A percentile compares a stretch with the other conserved stretches of the same genome.
Evolutionary conservation across 2,113 vertebrate species (phyloP).

Genomic region (Pygoscelis adeliae): DNA sequence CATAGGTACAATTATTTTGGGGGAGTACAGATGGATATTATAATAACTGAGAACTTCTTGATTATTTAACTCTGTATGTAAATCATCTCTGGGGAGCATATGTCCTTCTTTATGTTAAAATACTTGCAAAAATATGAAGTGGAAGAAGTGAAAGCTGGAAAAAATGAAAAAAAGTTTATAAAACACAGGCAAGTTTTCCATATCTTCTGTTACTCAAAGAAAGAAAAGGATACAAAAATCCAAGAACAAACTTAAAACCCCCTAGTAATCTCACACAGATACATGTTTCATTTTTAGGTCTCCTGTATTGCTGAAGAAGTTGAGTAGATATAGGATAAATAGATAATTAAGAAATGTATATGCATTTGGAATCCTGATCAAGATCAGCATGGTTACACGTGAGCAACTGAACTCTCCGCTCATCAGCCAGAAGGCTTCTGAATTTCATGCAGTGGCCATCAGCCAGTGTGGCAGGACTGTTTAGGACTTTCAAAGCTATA

Average conservation of each 20-base stretch:
- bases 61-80: neutral
- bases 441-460: neutral
- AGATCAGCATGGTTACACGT: neutral
- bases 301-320: neutral
- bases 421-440: neutral
- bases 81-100: neutral
- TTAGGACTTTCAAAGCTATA: neutral
- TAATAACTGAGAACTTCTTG: neutral
- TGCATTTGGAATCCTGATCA: neutral
- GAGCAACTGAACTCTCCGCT: neutral
- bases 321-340: neutral
- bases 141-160: neutral
- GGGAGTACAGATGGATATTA: neutral
- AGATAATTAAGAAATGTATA: neutral
- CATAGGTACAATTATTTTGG: neutral
- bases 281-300: neutral
- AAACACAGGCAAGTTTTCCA: neutral
- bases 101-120: neutral
- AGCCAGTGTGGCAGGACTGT: neutral
- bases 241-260: neutral
- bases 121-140: neutral
- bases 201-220: neutral
- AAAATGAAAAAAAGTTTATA: neutral
- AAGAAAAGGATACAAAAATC: neutral
- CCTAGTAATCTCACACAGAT: neutral